phyloP scores from a whole-genome alignment of 2,797 vertebrate genomes.

The Hybognathus amarus region DNA sequence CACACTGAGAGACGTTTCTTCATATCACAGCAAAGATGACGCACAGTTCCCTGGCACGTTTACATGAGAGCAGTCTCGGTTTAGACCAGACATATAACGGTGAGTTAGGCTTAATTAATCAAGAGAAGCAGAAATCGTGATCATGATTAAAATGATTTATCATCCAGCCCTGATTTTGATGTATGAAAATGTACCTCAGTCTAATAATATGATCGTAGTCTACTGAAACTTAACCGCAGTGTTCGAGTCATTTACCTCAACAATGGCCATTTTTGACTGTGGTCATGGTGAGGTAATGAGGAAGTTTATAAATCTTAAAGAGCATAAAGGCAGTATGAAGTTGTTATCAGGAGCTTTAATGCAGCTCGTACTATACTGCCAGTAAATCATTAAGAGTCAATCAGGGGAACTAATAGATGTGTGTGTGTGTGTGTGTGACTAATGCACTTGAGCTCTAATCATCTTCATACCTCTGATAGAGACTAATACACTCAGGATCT shows the following conservation, averaged over 20 bases:
- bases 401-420: constrained; percentile 8
- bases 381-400: constrained; percentile 32
- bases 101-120: neutral
- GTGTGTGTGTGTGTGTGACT: neutral
- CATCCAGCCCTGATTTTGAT: neutral
- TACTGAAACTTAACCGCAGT: neutral
- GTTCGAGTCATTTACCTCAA: neutral
- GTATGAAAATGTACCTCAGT: neutral
- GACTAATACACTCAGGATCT: constrained; percentile 15
- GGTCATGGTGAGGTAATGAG: neutral
- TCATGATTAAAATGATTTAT: neutral
- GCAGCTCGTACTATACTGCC: constrained; percentile 9
- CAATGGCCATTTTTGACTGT: neutral
- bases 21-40: no score
- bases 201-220: neutral
- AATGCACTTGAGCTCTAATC: constrained; percentile 41
- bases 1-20: no score
- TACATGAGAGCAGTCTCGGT: no score
- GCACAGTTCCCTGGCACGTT: no score
- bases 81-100: no score
- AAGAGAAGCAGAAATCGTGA: neutral
- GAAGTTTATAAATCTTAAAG: neutral
- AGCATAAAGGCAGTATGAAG: neutral
- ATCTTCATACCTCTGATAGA: constrained; percentile 26
- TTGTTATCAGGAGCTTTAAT: constrained; percentile 15